Conservation (phyloP, 2,113 vertebrate genomes). For the Notothenia rossii region DNA sequence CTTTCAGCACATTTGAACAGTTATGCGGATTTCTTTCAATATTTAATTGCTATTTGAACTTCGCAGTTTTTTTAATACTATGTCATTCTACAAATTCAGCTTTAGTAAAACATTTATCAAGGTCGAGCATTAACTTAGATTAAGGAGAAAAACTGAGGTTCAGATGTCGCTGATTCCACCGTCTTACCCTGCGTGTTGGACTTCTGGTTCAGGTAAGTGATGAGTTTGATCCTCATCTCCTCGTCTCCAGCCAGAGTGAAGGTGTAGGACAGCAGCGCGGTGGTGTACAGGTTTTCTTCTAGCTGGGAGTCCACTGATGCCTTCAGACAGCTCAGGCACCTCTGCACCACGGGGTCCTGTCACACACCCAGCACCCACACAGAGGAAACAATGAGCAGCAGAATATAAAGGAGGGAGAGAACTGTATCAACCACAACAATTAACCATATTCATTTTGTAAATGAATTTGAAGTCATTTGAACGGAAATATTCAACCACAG, state of each 20-base stretch:
- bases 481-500: neutral
- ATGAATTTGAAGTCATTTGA: neutral
- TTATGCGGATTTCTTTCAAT: neutral
- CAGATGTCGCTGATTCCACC: neutral
- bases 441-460: neutral
- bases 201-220: conserved; percentile 66
- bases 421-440: neutral
- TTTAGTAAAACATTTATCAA: neutral
- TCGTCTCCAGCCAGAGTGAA: conserved; percentile 87
- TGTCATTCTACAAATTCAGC: neutral
- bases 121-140: too few species aligned
- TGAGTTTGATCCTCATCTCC: conserved; percentile 74
- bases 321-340: conserved; percentile 84
- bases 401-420: neutral
- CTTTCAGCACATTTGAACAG: neutral
- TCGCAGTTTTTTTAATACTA: neutral
- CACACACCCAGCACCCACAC: neutral
- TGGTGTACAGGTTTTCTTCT: conserved; percentile 82
- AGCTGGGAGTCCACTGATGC: conserved; percentile 18
- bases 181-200: conserved; percentile 47
- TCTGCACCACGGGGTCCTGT: conserved; percentile 80
- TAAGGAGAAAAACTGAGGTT: too few species aligned
- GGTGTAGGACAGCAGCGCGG: conserved; percentile 88
- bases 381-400: neutral
- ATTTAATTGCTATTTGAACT: neutral